Evolutionary conservation across 2,888 invertebrate species (phyloP).

Genomic region (Drosophila greeni): DNA sequence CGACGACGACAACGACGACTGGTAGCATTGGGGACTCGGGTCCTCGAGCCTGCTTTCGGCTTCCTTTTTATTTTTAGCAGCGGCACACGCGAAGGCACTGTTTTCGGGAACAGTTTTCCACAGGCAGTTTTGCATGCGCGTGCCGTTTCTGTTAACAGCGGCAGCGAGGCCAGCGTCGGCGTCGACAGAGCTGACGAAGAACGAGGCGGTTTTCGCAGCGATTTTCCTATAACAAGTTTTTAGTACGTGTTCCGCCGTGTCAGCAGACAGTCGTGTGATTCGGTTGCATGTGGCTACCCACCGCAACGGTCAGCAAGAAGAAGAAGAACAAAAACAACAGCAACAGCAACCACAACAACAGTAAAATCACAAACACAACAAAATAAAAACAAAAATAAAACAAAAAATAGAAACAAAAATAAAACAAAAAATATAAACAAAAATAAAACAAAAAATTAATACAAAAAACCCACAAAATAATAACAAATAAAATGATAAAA

Average conservation of each 20-base stretch:
- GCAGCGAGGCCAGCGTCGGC: constrained; percentile 7
- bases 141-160: constrained; percentile 32
- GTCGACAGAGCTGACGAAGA: constrained; percentile 1
- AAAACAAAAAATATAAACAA: constrained; percentile 1
- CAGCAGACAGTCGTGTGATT: constrained; percentile 76
- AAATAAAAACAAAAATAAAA: no score
- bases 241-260: constrained; percentile 79
- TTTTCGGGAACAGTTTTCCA: constrained; percentile 35
- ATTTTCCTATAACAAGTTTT: constrained; percentile 73
- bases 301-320: constrained; percentile 7
- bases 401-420: not conserved
- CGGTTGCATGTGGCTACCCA: constrained; percentile 41
- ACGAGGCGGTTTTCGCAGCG: constrained; percentile 33
- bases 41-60: no score
- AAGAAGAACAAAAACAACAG: not conserved
- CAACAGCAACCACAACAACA: constrained; percentile 1
- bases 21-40: not conserved
- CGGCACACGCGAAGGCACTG: constrained; percentile 28
- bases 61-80: constrained; percentile 28
- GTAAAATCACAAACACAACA: constrained; percentile 5
- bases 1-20: no score
- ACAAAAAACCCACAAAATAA: not conserved
- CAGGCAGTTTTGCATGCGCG: constrained; percentile 29
- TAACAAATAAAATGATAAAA: not conserved
- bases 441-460: not conserved